A percentile compares a stretch with the other conserved stretches of the same genome.
phyloP scores from a whole-genome alignment of 2,888 invertebrate genomes.

The Mythimna vitellina region DNA sequence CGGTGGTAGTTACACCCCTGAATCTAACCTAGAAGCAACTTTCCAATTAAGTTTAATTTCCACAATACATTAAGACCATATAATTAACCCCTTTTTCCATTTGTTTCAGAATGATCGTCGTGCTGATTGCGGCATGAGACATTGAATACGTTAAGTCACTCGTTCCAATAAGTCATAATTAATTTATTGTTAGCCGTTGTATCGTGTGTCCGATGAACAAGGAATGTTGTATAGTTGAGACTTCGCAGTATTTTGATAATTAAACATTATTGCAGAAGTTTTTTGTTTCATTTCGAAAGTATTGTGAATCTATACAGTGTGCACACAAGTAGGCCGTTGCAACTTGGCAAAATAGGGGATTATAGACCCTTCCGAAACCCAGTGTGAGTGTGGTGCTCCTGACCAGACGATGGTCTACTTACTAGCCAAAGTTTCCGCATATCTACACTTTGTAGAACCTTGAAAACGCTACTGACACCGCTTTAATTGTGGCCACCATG shows the following conservation, averaged over 20 bases:
- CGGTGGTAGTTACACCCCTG: neutral
- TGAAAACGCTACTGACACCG: no score
- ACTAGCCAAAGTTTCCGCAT: no score
- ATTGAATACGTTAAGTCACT: slow-evolving; percentile 63
- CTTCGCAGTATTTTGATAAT: slow-evolving; percentile 85
- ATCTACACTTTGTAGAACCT: no score
- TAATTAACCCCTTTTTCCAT: slow-evolving; percentile 45
- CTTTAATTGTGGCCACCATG: no score
- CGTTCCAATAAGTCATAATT: slow-evolving; percentile 77
- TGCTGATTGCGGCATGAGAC: slow-evolving; percentile 85
- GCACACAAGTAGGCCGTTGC: no score
- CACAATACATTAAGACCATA: neutral
- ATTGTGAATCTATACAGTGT: no score
- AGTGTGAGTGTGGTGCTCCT: no score
- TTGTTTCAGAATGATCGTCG: slow-evolving; percentile 89
- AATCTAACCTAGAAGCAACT: no score
- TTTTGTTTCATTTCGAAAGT: slow-evolving; percentile 21
- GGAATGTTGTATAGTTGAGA: slow-evolving; percentile 68
- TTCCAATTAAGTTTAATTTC: no score
- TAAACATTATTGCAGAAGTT: slow-evolving; percentile 63
- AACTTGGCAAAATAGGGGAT: no score
- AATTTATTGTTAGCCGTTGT: slow-evolving; percentile 68
- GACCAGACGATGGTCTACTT: no score
- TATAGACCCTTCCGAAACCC: no score
- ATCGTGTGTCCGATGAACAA: slow-evolving; percentile 68